These are phyloP conservation scores for Lissocephala sabroskyi DNA, from an alignment of 2,888 invertebrate species.

Conservation along the genomic window DNA sequence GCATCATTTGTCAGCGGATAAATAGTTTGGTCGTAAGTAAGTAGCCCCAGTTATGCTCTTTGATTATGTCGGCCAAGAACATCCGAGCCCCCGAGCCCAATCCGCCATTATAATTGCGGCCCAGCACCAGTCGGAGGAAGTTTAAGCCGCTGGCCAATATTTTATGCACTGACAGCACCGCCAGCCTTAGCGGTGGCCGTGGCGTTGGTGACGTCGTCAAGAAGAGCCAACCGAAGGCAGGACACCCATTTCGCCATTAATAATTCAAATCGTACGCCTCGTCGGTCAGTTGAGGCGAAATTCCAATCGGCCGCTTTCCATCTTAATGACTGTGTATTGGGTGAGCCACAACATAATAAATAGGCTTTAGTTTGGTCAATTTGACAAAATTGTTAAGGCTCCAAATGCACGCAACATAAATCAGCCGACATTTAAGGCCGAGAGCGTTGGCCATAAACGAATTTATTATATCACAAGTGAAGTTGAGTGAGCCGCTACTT, in stretches of 20 bases:
- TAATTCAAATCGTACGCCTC: background rate
- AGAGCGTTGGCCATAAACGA: conserved; percentile 49
- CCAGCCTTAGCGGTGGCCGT: background rate
- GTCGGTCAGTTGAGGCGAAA: no score
- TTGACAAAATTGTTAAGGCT: conserved; percentile 63
- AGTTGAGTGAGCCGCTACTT: no score
- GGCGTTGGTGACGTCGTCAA: no score
- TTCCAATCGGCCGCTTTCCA: no score
- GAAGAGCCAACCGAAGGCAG: no score
- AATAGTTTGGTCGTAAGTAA: conserved; percentile 60
- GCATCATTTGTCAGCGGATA: conserved; percentile 64
- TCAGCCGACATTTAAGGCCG: conserved; percentile 56
- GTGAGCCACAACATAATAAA: conserved; percentile 42
- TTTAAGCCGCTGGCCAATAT: background rate
- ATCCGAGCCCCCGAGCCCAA: conserved; percentile 37
- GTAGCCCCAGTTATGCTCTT: conserved; percentile 62
- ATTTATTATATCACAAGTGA: conserved; percentile 47
- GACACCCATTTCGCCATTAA: background rate
- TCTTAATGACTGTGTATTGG: no score
- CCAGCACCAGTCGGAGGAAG: background rate
- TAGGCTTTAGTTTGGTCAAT: conserved; percentile 65
- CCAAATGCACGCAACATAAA: conserved; percentile 38
- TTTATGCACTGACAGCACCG: background rate
- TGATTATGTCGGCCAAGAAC: conserved; percentile 57
- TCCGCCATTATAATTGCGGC: background rate